phyloP scores from a whole-genome alignment of 2,797 vertebrate species.

The Hippoglossus hippoglossus region DNA sequence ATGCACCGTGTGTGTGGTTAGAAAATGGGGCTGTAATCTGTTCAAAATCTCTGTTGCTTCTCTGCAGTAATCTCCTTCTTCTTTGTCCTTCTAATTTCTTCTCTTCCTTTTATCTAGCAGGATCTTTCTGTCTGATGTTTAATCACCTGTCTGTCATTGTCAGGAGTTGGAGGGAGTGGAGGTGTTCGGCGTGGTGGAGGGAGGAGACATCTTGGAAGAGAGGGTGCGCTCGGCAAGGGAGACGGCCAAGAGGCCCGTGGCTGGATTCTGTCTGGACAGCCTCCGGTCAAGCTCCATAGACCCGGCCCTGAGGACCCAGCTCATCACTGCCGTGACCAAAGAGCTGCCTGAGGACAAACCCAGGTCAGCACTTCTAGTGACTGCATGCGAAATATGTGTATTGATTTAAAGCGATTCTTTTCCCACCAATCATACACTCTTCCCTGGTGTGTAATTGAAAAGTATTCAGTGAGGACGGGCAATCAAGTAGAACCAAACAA shows the following conservation, averaged over 20 bases:
- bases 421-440: background rate
- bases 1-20: background rate
- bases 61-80: background rate
- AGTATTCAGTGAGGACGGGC: background rate
- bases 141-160: conserved; percentile 34
- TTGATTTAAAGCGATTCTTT: conserved; percentile 5
- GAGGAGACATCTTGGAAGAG: conserved; percentile 93
- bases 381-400: conserved; percentile 11
- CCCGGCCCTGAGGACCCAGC: conserved; percentile 84
- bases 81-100: background rate
- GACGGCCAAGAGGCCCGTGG: conserved; percentile 94
- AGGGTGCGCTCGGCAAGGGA: conserved; percentile 92
- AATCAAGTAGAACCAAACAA: conserved; percentile 3
- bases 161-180: conserved; percentile 88
- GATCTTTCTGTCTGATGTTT: conserved; percentile 9
- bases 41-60: background rate
- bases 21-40: background rate
- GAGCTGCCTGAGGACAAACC: conserved; percentile 95
- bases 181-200: conserved; percentile 94
- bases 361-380: conserved; percentile 78
- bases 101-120: background rate
- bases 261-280: conserved; percentile 94
- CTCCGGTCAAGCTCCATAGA: conserved; percentile 86
- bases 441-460: conserved; percentile 4
- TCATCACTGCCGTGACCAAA: conserved; percentile 87